Base-by-base conservation (phyloP, 2,888 invertebrate species). In the Epirrhoe alternata region DNA sequence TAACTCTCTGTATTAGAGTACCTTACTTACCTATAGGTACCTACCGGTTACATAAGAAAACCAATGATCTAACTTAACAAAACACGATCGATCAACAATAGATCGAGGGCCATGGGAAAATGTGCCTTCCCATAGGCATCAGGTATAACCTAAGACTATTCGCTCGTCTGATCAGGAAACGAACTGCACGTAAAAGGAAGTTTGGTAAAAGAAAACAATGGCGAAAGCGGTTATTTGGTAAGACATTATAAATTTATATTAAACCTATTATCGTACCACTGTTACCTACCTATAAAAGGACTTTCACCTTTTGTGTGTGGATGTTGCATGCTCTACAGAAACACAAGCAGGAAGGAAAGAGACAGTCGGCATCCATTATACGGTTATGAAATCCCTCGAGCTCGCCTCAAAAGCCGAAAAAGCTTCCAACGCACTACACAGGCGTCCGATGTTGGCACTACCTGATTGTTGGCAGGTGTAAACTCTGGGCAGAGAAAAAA, bases 41-140 rank as follows among this genome's bases (percentile, higher is more conserved):
- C 24, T 10, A 35, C 35, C 8, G 14, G 5, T n/a, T 45, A 45
- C 45, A 45, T 42, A 45, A 45, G n/a, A 14, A 45, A 45, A n/a
- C n/a, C n/a, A n/a, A 45, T 45, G 45, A 45, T 45, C 4, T 8
- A 51, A 42, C 24, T 57, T n/a, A 12, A 54, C 16, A 50, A 49
- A 42, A 64, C 45, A 64, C 42, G 14, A 42, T 56, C 33, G 49
- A 55, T 57, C 8, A 57, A 71, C 67, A 71, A 70, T 72, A 66
- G 68, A 67, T 60, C 71, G 75, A 81, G 77, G 77, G 75, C 77
- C 79, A 87, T 86, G 87, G 83, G 82, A 86, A 81, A 73, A 68
- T 92, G 90, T 92, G 91, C 83, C 82, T 91, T 77, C 83, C 87
- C 74, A 78, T 84, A 73, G 68, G 78, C 72, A 62, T 82, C 61